Percentiles rank a stretch among this genome's conserved stretches.
Conservation (phyloP, 2,797 vertebrate genomes). For the Pristis pectinata region DNA sequence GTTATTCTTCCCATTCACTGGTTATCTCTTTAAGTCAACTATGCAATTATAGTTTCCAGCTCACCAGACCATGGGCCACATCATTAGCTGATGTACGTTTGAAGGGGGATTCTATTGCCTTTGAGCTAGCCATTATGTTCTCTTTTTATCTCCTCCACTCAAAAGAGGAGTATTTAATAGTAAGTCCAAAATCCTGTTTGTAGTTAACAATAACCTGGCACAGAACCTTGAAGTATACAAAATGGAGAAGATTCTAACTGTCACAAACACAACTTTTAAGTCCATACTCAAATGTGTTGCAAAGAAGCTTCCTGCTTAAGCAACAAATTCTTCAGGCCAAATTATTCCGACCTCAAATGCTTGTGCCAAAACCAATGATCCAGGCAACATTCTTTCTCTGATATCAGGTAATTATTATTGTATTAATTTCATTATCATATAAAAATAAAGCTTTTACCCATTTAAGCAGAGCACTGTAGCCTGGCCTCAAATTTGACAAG, state of each 20-base stretch:
- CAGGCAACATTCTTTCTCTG: neutral
- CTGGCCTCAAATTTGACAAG: neutral
- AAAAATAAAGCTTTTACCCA: neutral
- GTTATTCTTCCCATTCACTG: neutral
- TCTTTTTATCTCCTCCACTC: neutral
- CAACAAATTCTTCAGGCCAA: slow-evolving; percentile 2
- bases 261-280: neutral
- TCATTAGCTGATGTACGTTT: neutral
- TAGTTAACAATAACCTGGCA: neutral
- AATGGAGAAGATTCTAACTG: neutral
- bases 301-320: neutral
- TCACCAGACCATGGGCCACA: neutral
- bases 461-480: neutral
- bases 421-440: neutral
- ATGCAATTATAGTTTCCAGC: neutral
- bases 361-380: neutral
- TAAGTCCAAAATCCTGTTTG: neutral
- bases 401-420: neutral
- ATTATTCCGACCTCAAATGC: neutral
- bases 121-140: neutral
- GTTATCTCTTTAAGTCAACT: neutral
- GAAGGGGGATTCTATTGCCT: neutral
- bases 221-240: neutral
- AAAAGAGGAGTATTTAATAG: neutral
- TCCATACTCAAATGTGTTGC: neutral